A percentile compares a stretch with the other conserved stretches of the same genome.
Conservation (phyloP, 2,797 vertebrate species). For the Fistularia tabacaria region DNA sequence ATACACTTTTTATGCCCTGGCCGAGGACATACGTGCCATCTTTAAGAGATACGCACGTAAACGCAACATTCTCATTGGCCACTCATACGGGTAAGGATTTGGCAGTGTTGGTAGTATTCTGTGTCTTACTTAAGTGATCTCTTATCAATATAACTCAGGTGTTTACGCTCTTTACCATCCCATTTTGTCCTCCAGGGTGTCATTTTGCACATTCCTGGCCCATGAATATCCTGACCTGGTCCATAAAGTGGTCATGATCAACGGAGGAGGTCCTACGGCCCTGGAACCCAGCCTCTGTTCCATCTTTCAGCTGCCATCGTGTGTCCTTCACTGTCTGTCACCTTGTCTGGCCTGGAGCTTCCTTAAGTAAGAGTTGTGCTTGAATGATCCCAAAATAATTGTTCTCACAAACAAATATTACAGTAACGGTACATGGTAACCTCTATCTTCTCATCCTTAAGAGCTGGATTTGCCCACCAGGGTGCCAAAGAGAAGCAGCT, state of each 20-base stretch:
- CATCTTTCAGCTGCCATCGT: constrained; percentile 95
- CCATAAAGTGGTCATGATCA: constrained; percentile 98
- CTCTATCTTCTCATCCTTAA: constrained; percentile 36
- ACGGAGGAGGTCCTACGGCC: constrained; percentile 92
- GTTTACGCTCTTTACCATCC: neutral
- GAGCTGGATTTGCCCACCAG: constrained; percentile 94
- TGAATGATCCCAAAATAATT: no score
- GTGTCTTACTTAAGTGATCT: no score
- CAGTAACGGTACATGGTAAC: neutral
- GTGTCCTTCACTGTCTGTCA: constrained; percentile 90
- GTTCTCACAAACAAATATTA: neutral
- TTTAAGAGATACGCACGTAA: constrained; percentile 92
- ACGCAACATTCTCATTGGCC: constrained; percentile 92
- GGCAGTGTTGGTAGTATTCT: neutral
- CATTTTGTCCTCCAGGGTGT: constrained; percentile 76
- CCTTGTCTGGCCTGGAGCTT: constrained; percentile 98
- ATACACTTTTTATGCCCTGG: constrained; percentile 94
- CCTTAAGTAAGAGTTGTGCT: constrained; percentile 84
- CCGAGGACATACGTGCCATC: constrained; percentile 89
- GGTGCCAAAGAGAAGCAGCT: constrained; percentile 97
- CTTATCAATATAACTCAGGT: neutral
- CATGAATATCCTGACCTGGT: constrained; percentile 96
- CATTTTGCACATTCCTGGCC: constrained; percentile 96
- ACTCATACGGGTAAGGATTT: constrained; percentile 87
- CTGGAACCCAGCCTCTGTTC: constrained; percentile 97